A percentile compares a stretch with the other conserved stretches of the same genome.
Conservation (phyloP, 1,140 invertebrate species). For the Orchestia grillus region DNA sequence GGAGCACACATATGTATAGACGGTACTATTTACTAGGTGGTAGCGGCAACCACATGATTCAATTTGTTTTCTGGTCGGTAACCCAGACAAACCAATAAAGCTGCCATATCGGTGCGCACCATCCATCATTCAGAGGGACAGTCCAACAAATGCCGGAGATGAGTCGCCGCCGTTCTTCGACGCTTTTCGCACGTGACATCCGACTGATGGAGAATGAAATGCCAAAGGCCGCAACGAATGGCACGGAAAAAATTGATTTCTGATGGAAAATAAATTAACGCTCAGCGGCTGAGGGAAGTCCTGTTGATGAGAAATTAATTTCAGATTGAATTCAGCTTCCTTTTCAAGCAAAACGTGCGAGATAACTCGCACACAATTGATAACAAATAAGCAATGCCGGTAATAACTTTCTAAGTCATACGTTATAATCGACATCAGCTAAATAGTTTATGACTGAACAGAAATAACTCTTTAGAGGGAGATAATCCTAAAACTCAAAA, state of each 20-base stretch:
- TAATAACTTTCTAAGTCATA: background rate
- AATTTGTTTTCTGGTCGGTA: background rate
- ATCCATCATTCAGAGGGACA: slow-evolving; percentile 1
- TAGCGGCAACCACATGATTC: background rate
- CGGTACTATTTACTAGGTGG: too few species aligned
- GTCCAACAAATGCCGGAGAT: slow-evolving; percentile 36
- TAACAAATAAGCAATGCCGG: too few species aligned
- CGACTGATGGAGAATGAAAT: slow-evolving; percentile 10
- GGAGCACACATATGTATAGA: too few species aligned
- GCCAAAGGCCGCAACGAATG: background rate
- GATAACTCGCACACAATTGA: background rate
- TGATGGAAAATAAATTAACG: background rate
- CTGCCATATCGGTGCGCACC: background rate
- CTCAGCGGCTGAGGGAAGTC: background rate
- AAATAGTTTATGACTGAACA: background rate
- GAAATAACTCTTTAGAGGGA: background rate
- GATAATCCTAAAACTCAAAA: too few species aligned
- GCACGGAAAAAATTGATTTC: background rate
- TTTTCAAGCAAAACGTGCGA: background rate
- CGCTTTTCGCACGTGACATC: slow-evolving; percentile 7
- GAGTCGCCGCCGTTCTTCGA: slow-evolving; percentile 14
- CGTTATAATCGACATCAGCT: background rate
- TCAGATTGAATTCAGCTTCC: background rate
- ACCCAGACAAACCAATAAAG: background rate
- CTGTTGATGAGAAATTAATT: background rate